These are phyloP conservation scores for Spheniscus humboldti DNA, from an alignment of 2,797 vertebrate genomes.

Conservation along the genomic window DNA sequence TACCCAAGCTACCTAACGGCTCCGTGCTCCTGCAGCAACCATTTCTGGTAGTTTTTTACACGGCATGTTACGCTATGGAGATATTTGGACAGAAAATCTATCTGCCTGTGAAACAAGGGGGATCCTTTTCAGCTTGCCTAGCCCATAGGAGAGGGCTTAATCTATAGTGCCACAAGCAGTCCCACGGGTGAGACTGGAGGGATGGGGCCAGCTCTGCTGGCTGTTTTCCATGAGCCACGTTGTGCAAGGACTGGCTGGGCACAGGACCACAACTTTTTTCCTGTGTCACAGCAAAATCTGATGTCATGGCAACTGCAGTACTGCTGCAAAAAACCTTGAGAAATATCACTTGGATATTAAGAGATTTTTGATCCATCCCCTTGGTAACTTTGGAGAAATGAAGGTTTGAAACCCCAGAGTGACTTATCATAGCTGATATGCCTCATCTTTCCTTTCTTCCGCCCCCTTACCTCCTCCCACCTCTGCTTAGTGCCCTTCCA, in stretches of 20 bases:
- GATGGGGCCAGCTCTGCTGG: background rate
- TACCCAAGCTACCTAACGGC: accelerated
- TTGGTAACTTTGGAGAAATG: background rate
- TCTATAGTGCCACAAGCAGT: accelerated
- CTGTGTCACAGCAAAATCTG: background rate
- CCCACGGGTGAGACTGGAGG: background rate
- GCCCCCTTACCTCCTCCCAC: background rate
- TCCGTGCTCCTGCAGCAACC: accelerated
- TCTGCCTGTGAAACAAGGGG: background rate
- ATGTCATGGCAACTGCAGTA: background rate
- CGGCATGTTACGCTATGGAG: accelerated
- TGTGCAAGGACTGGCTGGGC: background rate
- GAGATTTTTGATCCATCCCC: background rate
- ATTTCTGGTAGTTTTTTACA: background rate
- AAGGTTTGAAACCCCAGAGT: background rate
- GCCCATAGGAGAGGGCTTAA: background rate
- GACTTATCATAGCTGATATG: background rate
- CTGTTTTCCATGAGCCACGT: accelerated
- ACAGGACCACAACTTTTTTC: background rate
- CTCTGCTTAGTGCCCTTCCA: background rate
- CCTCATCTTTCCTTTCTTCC: background rate
- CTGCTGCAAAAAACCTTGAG: background rate
- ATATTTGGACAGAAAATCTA: background rate
- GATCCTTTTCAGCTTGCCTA: no score
- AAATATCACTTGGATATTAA: background rate